These are phyloP conservation scores for Nansenia antarctica DNA, from an alignment of 2,113 vertebrate species.

Conservation along the genomic window DNA sequence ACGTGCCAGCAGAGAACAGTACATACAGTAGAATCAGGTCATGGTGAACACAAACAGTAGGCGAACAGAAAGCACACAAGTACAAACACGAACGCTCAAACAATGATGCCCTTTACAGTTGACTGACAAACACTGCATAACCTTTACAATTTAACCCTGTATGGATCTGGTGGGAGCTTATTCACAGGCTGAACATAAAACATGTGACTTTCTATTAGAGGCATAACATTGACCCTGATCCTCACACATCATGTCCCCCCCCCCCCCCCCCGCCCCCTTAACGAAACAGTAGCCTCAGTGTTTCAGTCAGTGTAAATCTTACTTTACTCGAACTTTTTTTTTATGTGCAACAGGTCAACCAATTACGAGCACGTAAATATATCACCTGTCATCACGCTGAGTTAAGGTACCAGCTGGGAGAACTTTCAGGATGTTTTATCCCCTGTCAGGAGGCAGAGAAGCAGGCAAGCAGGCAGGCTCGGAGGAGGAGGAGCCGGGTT, in stretches of 20 bases:
- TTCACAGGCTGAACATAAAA: background rate
- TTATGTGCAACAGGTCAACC: constrained; percentile 47
- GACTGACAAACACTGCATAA: background rate
- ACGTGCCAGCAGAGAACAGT: constrained; percentile 13
- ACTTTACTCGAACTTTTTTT: constrained; percentile 26
- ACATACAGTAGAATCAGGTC: too few species aligned
- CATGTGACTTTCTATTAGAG: constrained; percentile 32
- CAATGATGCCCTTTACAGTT: background rate
- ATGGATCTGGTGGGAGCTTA: background rate
- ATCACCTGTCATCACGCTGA: constrained; percentile 49
- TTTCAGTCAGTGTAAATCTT: constrained; percentile 47
- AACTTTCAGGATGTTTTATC: constrained; percentile 17
- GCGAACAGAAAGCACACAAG: background rate
- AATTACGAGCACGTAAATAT: constrained; percentile 50
- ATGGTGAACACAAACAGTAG: background rate
- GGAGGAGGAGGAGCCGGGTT: background rate
- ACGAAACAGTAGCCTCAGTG: constrained; percentile 29
- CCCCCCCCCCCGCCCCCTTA: too few species aligned
- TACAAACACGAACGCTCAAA: background rate
- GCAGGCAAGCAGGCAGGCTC: background rate
- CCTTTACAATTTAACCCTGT: background rate
- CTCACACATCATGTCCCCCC: constrained; percentile 22
- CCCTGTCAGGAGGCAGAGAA: constrained; percentile 3
- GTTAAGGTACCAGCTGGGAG: constrained; percentile 13
- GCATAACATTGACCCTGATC: constrained; percentile 37